These are phyloP conservation scores for Clavelina lepadiformis DNA, from an alignment of 23 tunicate species.

Conservation along the genomic window DNA sequence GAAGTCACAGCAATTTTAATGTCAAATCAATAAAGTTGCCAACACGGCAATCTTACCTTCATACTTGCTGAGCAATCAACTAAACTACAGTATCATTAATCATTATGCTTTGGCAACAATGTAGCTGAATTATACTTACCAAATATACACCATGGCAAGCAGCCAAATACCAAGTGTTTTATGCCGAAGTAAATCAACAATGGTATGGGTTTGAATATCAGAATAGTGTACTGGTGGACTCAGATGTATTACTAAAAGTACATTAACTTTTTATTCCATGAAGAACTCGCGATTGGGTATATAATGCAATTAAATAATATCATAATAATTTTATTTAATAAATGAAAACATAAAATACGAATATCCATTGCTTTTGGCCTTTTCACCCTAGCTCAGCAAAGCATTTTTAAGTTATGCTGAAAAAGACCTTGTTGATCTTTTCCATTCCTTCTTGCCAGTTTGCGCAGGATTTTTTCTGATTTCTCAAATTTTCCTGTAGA, in stretches of 20 bases:
- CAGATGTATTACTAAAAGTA: constrained; percentile 27
- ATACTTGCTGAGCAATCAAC: too few species aligned
- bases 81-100: too few species aligned
- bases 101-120: too few species aligned
- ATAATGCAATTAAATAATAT: too few species aligned
- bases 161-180: constrained; percentile 40
- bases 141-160: constrained; percentile 23
- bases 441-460: constrained; percentile 64
- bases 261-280: too few species aligned
- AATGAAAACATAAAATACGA: neutral
- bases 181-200: constrained; percentile 47
- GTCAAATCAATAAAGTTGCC: too few species aligned
- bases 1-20: too few species aligned
- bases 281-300: too few species aligned
- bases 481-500: constrained; percentile 59
- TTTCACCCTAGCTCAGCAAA: neutral
- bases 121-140: too few species aligned
- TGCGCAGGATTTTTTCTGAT: constrained; percentile 37
- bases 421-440: too few species aligned
- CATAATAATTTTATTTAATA: neutral
- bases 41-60: too few species aligned
- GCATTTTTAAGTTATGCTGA: neutral
- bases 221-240: constrained; percentile 10
- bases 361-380: neutral
- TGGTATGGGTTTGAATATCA: constrained; percentile 49